These are phyloP conservation scores for Cyanoliseus patagonus DNA, from an alignment of 2,113 vertebrate species.

Conservation along the genomic window DNA sequence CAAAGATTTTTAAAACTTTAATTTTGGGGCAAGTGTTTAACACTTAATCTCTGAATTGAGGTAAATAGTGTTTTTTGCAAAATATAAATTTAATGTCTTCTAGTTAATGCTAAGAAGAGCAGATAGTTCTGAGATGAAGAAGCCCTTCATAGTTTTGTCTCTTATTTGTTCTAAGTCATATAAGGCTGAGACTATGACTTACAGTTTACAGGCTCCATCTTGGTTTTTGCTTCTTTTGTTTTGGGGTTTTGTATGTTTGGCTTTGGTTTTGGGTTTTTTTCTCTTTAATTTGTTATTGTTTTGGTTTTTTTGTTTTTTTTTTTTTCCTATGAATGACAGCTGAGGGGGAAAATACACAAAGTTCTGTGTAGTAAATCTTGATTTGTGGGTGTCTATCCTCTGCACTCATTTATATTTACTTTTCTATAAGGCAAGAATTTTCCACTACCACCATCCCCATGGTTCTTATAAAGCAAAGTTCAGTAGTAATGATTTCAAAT, in stretches of 20 bases:
- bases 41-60: background rate
- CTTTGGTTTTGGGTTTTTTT: background rate
- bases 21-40: background rate
- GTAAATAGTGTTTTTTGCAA: background rate
- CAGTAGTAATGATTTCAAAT: background rate
- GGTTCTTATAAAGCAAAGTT: background rate
- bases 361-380: background rate
- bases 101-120: background rate
- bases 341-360: background rate
- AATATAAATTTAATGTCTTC: background rate
- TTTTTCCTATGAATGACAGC: background rate
- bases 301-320: fast-evolving
- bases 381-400: background rate
- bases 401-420: background rate
- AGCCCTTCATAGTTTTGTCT: background rate
- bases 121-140: background rate
- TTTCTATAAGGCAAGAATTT: background rate
- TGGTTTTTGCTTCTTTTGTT: background rate
- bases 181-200: background rate
- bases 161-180: background rate
- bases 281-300: background rate
- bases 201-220: background rate
- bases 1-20: background rate
- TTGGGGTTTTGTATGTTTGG: background rate
- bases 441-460: background rate